phyloP scores from a whole-genome alignment of 2,888 invertebrate genomes.

The Listrodromus nycthemerus region DNA sequence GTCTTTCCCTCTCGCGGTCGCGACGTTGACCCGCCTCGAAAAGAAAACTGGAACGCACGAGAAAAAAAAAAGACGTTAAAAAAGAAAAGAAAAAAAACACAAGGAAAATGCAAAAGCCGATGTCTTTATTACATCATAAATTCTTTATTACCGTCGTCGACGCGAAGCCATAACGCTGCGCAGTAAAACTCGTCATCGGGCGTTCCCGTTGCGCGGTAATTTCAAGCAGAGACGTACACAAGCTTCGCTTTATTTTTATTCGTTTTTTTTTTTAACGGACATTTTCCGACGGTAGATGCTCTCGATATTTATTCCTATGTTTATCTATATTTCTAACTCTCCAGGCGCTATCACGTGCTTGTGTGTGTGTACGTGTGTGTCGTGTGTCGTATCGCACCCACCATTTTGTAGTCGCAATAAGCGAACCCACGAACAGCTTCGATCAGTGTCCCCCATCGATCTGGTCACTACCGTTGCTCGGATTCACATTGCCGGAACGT shows the following conservation, averaged over 20 bases:
- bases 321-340: constrained; percentile 17
- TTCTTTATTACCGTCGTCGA: constrained; percentile 23
- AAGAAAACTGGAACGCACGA: neutral
- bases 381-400: neutral
- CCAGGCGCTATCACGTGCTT: constrained; percentile 6
- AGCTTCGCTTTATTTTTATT: constrained; percentile 18
- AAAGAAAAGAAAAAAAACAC: neutral
- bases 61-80: neutral
- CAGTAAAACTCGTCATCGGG: constrained; percentile 6
- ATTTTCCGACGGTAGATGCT: neutral
- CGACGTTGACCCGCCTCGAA: neutral
- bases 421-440: constrained; percentile 44
- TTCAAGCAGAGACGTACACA: neutral
- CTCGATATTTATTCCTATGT: constrained; percentile 39
- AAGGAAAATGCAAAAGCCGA: neutral
- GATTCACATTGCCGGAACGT: constrained; percentile 44
- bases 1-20: neutral
- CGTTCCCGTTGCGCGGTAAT: neutral
- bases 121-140: constrained; percentile 5
- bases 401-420: constrained; percentile 27
- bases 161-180: neutral
- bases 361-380: neutral
- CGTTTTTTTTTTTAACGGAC: neutral
- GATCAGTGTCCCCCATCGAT: constrained; percentile 44
- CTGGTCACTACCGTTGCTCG: constrained; percentile 21